These are phyloP conservation scores for Pilophorus perplexus DNA, from an alignment of 2,888 invertebrate genomes.

Conservation along the genomic window DNA sequence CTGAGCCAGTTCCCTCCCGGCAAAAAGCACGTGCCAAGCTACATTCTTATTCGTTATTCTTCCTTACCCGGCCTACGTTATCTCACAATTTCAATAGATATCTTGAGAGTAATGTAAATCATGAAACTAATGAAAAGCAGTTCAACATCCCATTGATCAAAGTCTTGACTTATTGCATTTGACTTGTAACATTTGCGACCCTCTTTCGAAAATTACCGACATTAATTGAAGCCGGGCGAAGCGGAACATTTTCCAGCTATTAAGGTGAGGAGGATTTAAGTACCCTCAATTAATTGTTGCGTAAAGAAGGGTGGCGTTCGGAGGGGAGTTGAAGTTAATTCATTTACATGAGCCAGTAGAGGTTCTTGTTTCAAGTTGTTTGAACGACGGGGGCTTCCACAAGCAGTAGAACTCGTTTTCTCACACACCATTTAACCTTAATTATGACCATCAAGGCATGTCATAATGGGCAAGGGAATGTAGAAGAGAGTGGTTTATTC, in stretches of 20 bases:
- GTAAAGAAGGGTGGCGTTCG: background rate
- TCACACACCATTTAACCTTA: slow-evolving; percentile 37
- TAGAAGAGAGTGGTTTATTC: too few relatives aligned
- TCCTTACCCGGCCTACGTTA: too few relatives aligned
- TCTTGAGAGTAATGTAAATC: background rate
- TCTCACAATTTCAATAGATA: background rate
- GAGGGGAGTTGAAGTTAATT: slow-evolving; percentile 9
- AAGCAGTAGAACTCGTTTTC: slow-evolving; percentile 32
- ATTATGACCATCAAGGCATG: slow-evolving; percentile 33
- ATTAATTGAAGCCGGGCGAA: too few relatives aligned
- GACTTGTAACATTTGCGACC: too few relatives aligned
- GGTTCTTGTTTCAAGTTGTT: slow-evolving; percentile 2
- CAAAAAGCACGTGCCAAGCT: too few relatives aligned
- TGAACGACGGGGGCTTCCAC: background rate
- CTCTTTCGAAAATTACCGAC: too few relatives aligned
- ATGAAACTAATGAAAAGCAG: background rate
- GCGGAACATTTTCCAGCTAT: background rate
- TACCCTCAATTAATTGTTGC: slow-evolving; percentile 25
- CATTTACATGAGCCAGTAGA: slow-evolving; percentile 11
- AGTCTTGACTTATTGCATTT: too few relatives aligned
- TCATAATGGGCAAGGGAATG: background rate
- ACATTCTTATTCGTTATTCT: too few relatives aligned
- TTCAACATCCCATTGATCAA: background rate
- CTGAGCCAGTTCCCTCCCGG: too few relatives aligned
- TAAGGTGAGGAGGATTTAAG: slow-evolving; percentile 24